A percentile compares a stretch with the other conserved stretches of the same genome.
Evolutionary conservation across 2,888 invertebrate species (phyloP).

Genomic region (Tipula confusa): DNA sequence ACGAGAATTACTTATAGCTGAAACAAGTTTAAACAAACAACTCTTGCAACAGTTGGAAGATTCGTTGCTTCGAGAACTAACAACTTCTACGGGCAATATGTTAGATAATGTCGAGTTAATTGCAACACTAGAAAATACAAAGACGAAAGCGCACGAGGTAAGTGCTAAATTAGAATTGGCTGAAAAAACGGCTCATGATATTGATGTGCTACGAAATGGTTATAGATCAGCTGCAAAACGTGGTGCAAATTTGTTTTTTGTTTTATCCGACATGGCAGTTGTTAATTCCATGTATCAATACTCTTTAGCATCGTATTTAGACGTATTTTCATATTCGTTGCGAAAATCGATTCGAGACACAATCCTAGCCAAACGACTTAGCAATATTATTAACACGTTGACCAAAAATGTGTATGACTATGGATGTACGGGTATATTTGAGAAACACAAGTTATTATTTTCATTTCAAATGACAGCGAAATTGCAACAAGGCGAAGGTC

Average conservation of each 20-base stretch:
- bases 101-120: constrained; percentile 85
- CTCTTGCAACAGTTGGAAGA: constrained; percentile 80
- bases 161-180: constrained; percentile 74
- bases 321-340: constrained; percentile 76
- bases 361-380: constrained; percentile 65
- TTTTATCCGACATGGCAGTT: constrained; percentile 81
- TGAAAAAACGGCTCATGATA: constrained; percentile 69
- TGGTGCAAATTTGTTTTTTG: constrained; percentile 87
- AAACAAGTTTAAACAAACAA: constrained; percentile 82
- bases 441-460: constrained; percentile 82
- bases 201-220: constrained; percentile 76
- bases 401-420: constrained; percentile 88
- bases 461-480: constrained; percentile 88
- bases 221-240: constrained; percentile 81
- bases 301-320: constrained; percentile 77
- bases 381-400: constrained; percentile 76
- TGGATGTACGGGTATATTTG: constrained; percentile 89
- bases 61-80: constrained; percentile 75
- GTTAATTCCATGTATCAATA: constrained; percentile 93
- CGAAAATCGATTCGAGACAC: constrained; percentile 79
- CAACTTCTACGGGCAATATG: constrained; percentile 87
- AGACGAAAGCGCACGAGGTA: constrained; percentile 79
- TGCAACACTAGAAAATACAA: constrained; percentile 81
- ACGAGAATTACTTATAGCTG: constrained; percentile 73
- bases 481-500: constrained; percentile 65